Conservation (phyloP, 30 jellyfish, hydroid and myxozoan genomes). For the Turritopsis rubra region DNA sequence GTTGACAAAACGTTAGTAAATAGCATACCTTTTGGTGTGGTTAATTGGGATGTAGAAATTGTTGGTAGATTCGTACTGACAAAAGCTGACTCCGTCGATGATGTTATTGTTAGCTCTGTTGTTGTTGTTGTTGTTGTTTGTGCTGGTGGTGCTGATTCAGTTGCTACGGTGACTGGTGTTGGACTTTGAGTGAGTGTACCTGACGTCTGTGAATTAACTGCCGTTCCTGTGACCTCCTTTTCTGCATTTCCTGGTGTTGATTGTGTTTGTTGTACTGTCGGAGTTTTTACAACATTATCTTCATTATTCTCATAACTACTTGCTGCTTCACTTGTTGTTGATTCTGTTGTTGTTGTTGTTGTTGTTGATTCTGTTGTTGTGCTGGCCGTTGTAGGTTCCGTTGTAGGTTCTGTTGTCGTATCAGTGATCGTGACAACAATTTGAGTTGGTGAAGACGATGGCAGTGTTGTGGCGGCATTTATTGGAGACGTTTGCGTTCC, state of each 20-base stretch:
- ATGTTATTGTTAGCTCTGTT: too few relatives aligned
- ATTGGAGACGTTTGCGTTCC: not conserved
- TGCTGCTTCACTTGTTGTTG: conserved; percentile 3
- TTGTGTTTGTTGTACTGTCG: not conserved
- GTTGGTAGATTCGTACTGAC: not conserved
- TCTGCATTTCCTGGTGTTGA: not conserved
- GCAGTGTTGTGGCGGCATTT: not conserved
- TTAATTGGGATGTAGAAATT: not conserved
- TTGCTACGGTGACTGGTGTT: not conserved
- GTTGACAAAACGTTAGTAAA: too few relatives aligned
- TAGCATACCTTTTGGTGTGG: not conserved
- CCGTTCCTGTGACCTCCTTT: not conserved
- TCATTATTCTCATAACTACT: not conserved
- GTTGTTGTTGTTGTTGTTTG: not conserved
- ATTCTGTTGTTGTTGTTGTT: conserved; percentile 4
- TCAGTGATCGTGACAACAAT: not conserved
- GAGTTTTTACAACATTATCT: not conserved
- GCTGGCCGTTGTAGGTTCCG: not conserved
- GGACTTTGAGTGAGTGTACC: not conserved
- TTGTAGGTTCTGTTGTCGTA: conserved; percentile 11
- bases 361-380: not conserved
- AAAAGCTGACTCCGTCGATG: not conserved
- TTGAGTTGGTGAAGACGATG: not conserved
- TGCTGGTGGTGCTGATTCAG: not conserved
- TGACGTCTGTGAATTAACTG: not conserved